Conservation (phyloP, 2,113 vertebrate genomes). For the Siniperca chuatsi region DNA sequence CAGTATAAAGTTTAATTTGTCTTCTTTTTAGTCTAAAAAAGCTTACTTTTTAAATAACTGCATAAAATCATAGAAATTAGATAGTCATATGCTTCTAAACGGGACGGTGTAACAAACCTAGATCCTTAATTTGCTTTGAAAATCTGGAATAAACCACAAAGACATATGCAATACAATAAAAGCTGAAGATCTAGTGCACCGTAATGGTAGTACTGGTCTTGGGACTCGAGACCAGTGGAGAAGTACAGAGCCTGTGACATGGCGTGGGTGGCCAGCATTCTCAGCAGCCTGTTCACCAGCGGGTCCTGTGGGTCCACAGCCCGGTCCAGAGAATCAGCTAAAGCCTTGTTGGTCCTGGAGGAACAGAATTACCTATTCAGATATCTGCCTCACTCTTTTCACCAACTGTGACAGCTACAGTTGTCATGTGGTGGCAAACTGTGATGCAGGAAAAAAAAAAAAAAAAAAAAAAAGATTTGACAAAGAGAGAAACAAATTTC, state of each 20-base stretch:
- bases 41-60: neutral
- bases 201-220: slow-evolving; percentile 92
- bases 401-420: neutral
- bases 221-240: slow-evolving; percentile 87
- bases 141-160: no score
- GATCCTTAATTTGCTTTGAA: no score
- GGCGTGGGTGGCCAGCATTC: slow-evolving; percentile 94
- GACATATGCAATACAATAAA: neutral
- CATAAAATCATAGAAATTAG: neutral
- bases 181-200: slow-evolving; percentile 29
- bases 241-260: slow-evolving; percentile 97
- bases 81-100: neutral
- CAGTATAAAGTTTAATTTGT: neutral
- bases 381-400: neutral
- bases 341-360: slow-evolving; percentile 91
- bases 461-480: neutral
- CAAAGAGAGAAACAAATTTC: neutral
- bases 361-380: neutral
- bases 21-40: neutral
- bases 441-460: neutral
- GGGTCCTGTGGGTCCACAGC: slow-evolving; percentile 89
- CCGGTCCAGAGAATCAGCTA: slow-evolving; percentile 92
- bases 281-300: slow-evolving; percentile 90
- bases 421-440: neutral
- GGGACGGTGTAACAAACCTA: neutral